Conservation (phyloP, 2,113 vertebrate species). For the Orientallactaga bullata region DNA sequence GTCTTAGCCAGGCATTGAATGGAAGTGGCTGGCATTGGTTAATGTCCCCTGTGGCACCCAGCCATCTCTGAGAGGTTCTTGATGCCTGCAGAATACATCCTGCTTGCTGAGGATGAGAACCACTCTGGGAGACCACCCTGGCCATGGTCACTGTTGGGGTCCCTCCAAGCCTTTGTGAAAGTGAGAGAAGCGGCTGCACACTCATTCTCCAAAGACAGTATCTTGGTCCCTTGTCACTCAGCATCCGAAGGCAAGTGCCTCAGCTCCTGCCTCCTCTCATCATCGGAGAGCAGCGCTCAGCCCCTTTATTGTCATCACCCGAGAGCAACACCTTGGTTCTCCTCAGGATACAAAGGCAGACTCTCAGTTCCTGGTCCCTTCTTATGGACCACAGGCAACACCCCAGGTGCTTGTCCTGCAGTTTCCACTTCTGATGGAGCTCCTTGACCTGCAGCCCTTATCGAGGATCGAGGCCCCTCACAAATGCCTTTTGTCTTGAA, state of each 20-base stretch:
- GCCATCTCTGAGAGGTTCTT: not conserved
- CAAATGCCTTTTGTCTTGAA: not conserved
- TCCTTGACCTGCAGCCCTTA: too few relatives aligned
- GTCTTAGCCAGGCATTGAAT: not conserved
- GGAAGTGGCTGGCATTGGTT: not conserved
- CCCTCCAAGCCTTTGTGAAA: too few relatives aligned
- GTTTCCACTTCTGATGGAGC: not conserved
- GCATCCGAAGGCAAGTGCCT: not conserved
- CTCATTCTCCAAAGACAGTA: fast-evolving
- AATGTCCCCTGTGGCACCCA: not conserved
- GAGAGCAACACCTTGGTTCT: too few relatives aligned
- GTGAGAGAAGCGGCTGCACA: fast-evolving
- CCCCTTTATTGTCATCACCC: too few relatives aligned
- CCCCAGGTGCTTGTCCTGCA: not conserved
- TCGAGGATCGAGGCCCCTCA: not conserved
- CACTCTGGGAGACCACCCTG: not conserved
- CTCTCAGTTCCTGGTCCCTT: not conserved
- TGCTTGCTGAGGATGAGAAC: not conserved
- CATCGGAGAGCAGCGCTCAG: too few relatives aligned
- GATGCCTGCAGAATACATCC: not conserved
- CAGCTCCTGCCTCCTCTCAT: too few relatives aligned
- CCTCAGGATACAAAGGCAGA: too few relatives aligned
- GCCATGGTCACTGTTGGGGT: not conserved
- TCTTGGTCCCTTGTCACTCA: not conserved
- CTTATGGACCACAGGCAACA: too few relatives aligned